Conservation (phyloP, 2,888 invertebrate genomes). For the Rotaria sp. region DNA sequence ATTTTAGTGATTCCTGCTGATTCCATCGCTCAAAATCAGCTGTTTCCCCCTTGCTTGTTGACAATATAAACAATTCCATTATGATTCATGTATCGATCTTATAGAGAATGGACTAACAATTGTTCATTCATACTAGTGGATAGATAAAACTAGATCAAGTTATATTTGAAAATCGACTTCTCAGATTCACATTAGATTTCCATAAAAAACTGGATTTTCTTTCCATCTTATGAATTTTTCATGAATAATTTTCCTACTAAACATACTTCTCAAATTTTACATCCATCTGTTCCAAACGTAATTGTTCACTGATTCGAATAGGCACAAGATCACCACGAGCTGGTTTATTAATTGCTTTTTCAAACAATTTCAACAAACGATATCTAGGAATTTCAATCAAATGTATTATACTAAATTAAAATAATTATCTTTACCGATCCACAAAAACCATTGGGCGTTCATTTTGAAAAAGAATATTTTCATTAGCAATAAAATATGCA, state of each 20-base stretch:
- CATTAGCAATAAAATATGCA: constrained; percentile 32
- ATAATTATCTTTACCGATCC: constrained; percentile 18
- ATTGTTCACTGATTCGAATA: constrained; percentile 33
- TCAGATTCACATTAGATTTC: too few species aligned
- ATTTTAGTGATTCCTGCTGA: too few species aligned
- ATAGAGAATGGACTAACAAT: too few species aligned
- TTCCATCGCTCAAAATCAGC: too few species aligned
- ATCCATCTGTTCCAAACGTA: constrained; percentile 34
- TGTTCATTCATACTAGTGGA: too few species aligned
- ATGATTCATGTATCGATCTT: too few species aligned
- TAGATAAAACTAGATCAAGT: too few species aligned
- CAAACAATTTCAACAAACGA: constrained; percentile 31
- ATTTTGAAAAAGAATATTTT: constrained; percentile 35
- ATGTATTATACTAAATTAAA: neutral
- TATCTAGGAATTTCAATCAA: neutral
- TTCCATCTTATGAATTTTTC: too few species aligned
- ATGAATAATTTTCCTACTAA: neutral
- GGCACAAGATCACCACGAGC: constrained; percentile 30
- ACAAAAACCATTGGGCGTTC: neutral
- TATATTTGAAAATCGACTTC: too few species aligned
- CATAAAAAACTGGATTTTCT: too few species aligned
- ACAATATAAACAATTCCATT: too few species aligned
- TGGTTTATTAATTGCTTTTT: constrained; percentile 36
- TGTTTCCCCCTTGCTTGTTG: too few species aligned
- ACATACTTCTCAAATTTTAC: neutral